phyloP scores from a whole-genome alignment of 1,140 invertebrate species.

The Sipha flava region DNA sequence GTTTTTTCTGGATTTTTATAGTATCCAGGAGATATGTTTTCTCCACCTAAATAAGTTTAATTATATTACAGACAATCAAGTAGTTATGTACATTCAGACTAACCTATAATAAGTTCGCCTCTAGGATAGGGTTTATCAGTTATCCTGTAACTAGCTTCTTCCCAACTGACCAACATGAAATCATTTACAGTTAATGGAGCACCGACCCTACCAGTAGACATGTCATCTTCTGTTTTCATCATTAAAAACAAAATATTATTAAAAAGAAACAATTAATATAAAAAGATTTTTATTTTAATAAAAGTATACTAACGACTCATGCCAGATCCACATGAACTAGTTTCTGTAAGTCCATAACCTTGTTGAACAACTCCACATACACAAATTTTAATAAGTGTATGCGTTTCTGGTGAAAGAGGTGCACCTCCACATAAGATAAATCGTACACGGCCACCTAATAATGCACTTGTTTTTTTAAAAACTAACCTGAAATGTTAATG shows the following conservation, averaged over 20 bases:
- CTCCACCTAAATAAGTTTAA: conserved; percentile 51
- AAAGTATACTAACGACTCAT: conserved; percentile 60
- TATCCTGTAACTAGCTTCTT: conserved; percentile 85
- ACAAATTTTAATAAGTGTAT: conserved; percentile 87
- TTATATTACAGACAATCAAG: conserved; percentile 11
- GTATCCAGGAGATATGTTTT: conserved; percentile 85
- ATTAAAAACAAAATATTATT: background rate
- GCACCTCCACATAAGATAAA: conserved; percentile 87
- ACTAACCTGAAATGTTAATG: conserved; percentile 51
- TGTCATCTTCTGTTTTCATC: conserved; percentile 50
- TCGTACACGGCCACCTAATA: conserved; percentile 79
- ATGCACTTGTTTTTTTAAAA: conserved; percentile 65
- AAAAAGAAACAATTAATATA: background rate
- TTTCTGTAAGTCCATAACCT: conserved; percentile 97
- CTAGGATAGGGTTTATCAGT: conserved; percentile 83
- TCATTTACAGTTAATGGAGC: conserved; percentile 78
- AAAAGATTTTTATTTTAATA: background rate
- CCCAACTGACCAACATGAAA: conserved; percentile 85
- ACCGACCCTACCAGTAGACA: conserved; percentile 76
- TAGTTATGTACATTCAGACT: no score
- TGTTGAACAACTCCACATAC: conserved; percentile 84
- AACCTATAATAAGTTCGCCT: conserved; percentile 83
- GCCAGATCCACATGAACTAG: conserved; percentile 83
- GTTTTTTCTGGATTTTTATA: conserved; percentile 86
- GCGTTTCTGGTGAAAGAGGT: conserved; percentile 89